Conservation (phyloP, 2,797 vertebrate genomes). For the Acomys russatus region DNA sequence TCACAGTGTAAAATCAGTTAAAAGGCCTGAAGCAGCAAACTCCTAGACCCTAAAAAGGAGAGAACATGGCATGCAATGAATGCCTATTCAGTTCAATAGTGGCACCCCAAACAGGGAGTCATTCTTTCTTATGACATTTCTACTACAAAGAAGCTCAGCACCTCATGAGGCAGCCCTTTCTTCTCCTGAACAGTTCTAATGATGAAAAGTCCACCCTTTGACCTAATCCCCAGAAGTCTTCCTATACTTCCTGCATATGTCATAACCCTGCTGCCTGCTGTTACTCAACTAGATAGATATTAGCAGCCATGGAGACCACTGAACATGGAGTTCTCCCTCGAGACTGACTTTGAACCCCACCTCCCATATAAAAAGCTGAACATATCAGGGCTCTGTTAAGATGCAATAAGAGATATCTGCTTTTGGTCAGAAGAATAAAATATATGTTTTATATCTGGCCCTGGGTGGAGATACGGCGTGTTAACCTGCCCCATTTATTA, state of each 20-base stretch:
- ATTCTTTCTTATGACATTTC: constrained; percentile 15
- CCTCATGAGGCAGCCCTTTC: neutral
- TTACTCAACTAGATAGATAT: neutral
- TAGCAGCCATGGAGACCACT: neutral
- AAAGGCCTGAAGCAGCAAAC: constrained; percentile 54
- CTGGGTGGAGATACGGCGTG: neutral
- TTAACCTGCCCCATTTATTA: neutral
- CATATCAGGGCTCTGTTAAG: neutral
- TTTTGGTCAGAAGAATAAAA: neutral
- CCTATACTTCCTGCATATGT: constrained; percentile 29
- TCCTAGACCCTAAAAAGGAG: neutral
- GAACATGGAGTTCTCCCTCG: neutral
- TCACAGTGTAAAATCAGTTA: constrained; percentile 50
- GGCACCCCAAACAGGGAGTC: constrained; percentile 3
- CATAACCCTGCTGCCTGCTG: neutral
- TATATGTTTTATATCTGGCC: neutral
- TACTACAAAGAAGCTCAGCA: neutral
- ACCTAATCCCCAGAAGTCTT: neutral
- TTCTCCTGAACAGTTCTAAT: neutral
- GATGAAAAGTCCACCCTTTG: constrained; percentile 12
- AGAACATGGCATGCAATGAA: neutral
- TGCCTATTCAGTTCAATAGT: neutral
- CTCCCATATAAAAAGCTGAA: neutral
- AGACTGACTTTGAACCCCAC: neutral
- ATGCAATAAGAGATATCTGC: neutral